Evolutionary conservation across 2,113 vertebrate species (phyloP).

Genomic region (human (Homo sapiens)): DNA sequence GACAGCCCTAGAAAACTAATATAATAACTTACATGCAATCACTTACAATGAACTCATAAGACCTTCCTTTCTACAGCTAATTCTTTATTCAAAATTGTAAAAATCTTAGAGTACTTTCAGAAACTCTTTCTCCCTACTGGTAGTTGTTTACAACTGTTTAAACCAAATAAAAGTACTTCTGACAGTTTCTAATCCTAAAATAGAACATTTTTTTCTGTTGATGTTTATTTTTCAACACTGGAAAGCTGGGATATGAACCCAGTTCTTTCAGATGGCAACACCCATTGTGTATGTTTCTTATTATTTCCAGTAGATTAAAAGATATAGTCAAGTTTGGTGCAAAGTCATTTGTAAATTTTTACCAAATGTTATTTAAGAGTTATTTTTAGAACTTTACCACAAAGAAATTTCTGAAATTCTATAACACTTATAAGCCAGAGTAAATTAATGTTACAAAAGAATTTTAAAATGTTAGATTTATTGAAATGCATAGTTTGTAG

Average conservation of each 20-base stretch:
- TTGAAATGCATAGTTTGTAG: not conserved
- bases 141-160: not conserved
- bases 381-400: not conserved
- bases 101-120: not conserved
- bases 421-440: not conserved
- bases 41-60: not conserved
- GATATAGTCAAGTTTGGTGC: not conserved
- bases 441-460: not conserved
- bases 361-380: not conserved
- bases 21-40: not conserved
- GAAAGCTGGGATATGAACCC: not conserved
- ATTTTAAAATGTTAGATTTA: constrained; percentile 13
- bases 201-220: not conserved
- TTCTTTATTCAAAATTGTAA: not conserved
- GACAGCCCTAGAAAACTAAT: not conserved
- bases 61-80: not conserved
- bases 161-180: constrained; percentile 14
- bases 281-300: not conserved
- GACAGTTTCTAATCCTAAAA: constrained; percentile 21
- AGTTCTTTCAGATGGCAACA: not conserved
- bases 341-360: not conserved
- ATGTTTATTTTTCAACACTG: not conserved
- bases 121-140: not conserved
- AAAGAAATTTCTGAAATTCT: constrained; percentile 37
- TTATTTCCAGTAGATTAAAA: not conserved